These are phyloP conservation scores for Rhimphoctona megacephalus DNA, from an alignment of 2,888 invertebrate genomes.

Conservation along the genomic window DNA sequence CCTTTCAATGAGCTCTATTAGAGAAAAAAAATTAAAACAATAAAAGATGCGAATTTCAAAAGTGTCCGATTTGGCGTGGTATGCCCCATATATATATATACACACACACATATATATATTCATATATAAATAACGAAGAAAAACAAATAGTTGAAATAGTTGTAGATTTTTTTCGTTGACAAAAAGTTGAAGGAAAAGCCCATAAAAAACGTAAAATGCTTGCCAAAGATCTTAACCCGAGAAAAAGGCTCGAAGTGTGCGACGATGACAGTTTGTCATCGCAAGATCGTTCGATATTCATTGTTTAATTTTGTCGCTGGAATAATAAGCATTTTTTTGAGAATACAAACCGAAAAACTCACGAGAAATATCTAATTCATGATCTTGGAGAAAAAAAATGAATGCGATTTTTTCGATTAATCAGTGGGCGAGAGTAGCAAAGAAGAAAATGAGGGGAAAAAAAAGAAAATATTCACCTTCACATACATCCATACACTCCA, in stretches of 20 bases:
- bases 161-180: not conserved
- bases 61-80: too few relatives aligned
- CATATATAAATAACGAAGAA: slow-evolving; percentile 32
- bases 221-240: slow-evolving; percentile 63
- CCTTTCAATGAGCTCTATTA: too few relatives aligned
- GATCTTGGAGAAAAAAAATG: not conserved
- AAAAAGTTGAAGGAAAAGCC: slow-evolving; percentile 35
- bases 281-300: slow-evolving; percentile 45
- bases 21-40: too few relatives aligned
- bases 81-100: slow-evolving; percentile 48
- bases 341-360: not conserved
- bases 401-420: slow-evolving; percentile 19
- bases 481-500: slow-evolving; percentile 57
- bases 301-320: not conserved
- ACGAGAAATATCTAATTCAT: slow-evolving; percentile 23
- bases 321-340: not conserved
- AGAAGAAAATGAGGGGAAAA: slow-evolving; percentile 33
- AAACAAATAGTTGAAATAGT: not conserved
- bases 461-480: slow-evolving; percentile 43
- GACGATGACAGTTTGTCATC: not conserved
- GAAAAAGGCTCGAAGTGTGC: slow-evolving; percentile 10
- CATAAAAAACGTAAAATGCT: slow-evolving; percentile 40
- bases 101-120: slow-evolving; percentile 44
- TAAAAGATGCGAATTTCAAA: too few relatives aligned
- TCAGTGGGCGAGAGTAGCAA: slow-evolving; percentile 24